Base-by-base conservation (phyloP, 2,888 invertebrate genomes). In the Drosophila falleni region DNA sequence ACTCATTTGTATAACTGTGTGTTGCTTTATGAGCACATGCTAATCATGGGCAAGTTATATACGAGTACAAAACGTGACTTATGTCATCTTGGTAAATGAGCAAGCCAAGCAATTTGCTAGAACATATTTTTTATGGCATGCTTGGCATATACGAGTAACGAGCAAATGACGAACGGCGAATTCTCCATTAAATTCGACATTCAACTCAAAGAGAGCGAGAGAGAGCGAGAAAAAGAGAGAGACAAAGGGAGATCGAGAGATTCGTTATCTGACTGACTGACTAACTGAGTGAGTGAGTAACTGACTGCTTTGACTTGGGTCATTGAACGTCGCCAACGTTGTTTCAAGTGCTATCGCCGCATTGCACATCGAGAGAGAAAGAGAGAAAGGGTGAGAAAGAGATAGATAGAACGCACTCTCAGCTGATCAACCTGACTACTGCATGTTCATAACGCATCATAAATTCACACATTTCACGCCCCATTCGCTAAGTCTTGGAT, bases 401-500 rank as follows among this genome's bases (percentile, higher is more conserved):
- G 16, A 9, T 39, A 39, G n/a, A 15, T 6, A 37, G 37, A 2
- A 39, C 4, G 11, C 11, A n/a, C 15, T 51, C 23, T 51, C 64
- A 26, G 15, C 55, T 62, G 74, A 68, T 58, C 83, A 82, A 83
- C 77, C 71, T 74, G 84, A 76, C 77, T 53, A 58, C 50, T 61
- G 44, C 42, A 54, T 59, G 63, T 61, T 42, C 61, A 72, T 44
- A 69, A 82, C 60, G 74, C 60, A 69, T 85, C 80, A 63, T 87
- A 84, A 82, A 88, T 86, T 84, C 75, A 71, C 83, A 75, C 74
- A 82, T 84, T 84, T 84, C 78, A 82, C 83, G 86, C 78, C 75
- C 65, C 87, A 88, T 86, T 82, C 71, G 65, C 39, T 46, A 60
- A 54, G 49, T 26, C 54, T 44, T 26, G 35, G 29, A 33, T 55